Percentiles rank a stretch among this genome's conserved stretches.
Evolutionary conservation across 2,888 invertebrate genomes (phyloP).

Genomic region (Eudemis profundana): DNA sequence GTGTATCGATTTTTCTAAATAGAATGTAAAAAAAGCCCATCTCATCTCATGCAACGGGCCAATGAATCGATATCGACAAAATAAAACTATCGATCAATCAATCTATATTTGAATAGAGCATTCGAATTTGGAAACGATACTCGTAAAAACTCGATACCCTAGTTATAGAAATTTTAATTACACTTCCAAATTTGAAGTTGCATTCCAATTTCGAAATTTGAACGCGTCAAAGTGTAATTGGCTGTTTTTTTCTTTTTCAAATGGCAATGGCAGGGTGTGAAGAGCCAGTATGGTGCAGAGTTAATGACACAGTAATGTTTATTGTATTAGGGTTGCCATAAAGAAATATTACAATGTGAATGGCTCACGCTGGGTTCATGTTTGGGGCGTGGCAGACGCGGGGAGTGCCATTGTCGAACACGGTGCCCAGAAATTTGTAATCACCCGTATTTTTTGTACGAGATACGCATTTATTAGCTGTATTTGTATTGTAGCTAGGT

Average conservation of each 20-base stretch:
- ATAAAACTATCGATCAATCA: constrained; percentile 82
- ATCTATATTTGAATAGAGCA: constrained; percentile 75
- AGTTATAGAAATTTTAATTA: constrained; percentile 39
- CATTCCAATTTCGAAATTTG: constrained; percentile 37
- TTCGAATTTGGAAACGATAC: constrained; percentile 63
- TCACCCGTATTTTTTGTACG: constrained; percentile 66
- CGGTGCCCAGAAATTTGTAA: constrained; percentile 72
- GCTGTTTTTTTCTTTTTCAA: constrained; percentile 53
- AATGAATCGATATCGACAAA: constrained; percentile 76
- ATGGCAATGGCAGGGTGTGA: constrained; percentile 64
- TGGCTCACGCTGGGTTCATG: constrained; percentile 79
- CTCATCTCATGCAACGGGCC: constrained; percentile 70
- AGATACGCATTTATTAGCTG: constrained; percentile 47
- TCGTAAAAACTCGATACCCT: constrained; percentile 40
- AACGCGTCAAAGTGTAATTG: constrained; percentile 52
- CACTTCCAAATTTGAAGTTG: constrained; percentile 46
- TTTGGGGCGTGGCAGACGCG: constrained; percentile 81
- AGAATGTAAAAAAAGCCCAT: constrained; percentile 73
- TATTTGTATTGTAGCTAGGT: constrained; percentile 46
- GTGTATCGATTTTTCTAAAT: constrained; percentile 81
- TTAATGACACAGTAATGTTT: constrained; percentile 82
- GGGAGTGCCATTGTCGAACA: constrained; percentile 74
- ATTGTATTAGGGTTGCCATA: constrained; percentile 83
- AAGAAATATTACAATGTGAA: constrained; percentile 79
- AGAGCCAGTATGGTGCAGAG: constrained; percentile 75